Conservation (phyloP, 2,113 vertebrate species). For the Anseranas semipalmata region DNA sequence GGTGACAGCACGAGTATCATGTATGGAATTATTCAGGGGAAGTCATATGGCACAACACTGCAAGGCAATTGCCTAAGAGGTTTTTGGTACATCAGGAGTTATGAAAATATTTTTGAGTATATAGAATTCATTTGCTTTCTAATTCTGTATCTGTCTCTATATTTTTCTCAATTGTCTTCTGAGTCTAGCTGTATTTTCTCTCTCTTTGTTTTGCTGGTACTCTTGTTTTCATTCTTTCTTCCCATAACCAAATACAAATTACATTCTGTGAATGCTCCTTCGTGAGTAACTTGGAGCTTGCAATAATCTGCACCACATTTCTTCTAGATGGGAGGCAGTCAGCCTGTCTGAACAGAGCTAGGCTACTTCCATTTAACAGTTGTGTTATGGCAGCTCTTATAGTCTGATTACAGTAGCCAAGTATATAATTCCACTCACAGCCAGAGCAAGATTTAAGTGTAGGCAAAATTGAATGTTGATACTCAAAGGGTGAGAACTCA, state of each 20-base stretch:
- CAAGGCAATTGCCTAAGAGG: neutral
- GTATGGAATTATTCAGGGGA: neutral
- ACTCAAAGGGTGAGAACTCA: neutral
- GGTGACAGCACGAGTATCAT: neutral
- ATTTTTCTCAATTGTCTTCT: neutral
- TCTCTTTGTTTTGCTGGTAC: neutral
- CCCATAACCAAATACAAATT: neutral
- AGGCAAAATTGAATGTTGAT: neutral
- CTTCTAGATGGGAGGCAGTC: neutral
- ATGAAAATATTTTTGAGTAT: neutral
- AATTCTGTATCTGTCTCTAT: neutral
- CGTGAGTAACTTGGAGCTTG: neutral
- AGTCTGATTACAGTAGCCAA: neutral
- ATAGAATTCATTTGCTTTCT: neutral
- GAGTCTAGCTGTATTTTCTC: neutral
- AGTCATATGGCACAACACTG: rapidly evolving
- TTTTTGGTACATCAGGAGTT: neutral
- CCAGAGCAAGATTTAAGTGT: neutral
- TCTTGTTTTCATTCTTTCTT: neutral
- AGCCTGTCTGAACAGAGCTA: neutral
- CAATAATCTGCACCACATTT: neutral
- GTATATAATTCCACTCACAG: neutral
- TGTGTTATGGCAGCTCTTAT: neutral
- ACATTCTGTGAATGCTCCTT: neutral
- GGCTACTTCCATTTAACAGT: neutral